Evolutionary conservation across 2,113 vertebrate genomes (phyloP).

Genomic region (Osmerus eperlanus): DNA sequence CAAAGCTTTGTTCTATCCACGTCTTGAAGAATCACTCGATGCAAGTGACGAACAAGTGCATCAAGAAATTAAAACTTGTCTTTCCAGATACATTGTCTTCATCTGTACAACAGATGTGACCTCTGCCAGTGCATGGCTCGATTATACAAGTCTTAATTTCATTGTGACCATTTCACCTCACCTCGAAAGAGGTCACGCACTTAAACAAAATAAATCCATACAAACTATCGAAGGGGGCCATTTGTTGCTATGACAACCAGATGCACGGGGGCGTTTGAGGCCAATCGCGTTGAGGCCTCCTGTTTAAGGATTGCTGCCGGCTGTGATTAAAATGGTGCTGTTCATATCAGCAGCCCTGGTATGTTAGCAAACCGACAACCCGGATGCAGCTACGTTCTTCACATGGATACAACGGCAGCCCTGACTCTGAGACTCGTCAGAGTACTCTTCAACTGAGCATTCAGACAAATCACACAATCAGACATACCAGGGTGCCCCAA

Average conservation of each 20-base stretch:
- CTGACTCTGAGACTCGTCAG: too few relatives aligned
- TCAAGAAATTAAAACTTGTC: too few relatives aligned
- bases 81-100: not conserved
- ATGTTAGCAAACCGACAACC: slow-evolving; percentile 4
- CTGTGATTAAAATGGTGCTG: slow-evolving; percentile 9
- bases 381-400: too few relatives aligned
- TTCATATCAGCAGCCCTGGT: slow-evolving; percentile 5
- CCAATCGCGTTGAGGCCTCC: not conserved
- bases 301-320: slow-evolving; percentile 3
- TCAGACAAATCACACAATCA: too few relatives aligned
- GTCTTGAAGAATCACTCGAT: too few relatives aligned
- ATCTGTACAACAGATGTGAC: not conserved
- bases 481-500: too few relatives aligned
- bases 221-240: not conserved
- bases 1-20: too few relatives aligned
- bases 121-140: not conserved
- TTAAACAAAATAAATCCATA: slow-evolving; percentile 1
- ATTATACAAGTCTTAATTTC: not conserved
- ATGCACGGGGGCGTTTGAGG: slow-evolving; percentile 1
- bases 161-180: not conserved
- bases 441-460: too few relatives aligned
- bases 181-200: not conserved
- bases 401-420: too few relatives aligned
- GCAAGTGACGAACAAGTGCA: too few relatives aligned
- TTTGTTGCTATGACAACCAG: slow-evolving; percentile 27